These are phyloP conservation scores for Macrotus californicus DNA, from an alignment of 2,113 vertebrate genomes.

Conservation along the genomic window DNA sequence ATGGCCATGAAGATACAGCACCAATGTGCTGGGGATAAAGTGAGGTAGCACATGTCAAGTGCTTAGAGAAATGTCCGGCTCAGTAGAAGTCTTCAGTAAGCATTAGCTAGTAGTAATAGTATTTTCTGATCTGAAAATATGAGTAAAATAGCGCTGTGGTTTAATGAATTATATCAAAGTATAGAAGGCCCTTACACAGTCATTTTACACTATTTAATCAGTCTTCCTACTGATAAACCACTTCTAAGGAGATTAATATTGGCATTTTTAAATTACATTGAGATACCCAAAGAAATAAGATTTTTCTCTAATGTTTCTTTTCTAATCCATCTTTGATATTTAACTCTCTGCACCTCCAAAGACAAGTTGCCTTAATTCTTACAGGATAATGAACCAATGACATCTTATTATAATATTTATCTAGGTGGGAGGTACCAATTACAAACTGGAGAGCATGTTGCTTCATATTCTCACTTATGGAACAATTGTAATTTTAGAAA, in stretches of 20 bases:
- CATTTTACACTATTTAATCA: not conserved
- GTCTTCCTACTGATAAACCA: not conserved
- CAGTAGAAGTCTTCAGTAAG: not conserved
- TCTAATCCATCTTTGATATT: not conserved
- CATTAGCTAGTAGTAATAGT: not conserved
- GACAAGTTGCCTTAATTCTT: not conserved
- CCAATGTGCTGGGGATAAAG: not conserved
- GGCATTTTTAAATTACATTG: not conserved
- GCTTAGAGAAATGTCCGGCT: not conserved
- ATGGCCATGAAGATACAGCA: not conserved
- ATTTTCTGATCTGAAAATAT: not conserved
- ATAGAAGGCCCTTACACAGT: not conserved
- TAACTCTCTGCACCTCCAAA: not conserved
- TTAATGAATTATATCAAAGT: not conserved
- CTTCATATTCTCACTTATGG: not conserved
- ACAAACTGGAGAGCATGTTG: not conserved
- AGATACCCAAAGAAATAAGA: not conserved
- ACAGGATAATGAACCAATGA: not conserved
- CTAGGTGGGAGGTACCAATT: slow-evolving; percentile 8
- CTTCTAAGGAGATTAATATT: not conserved
- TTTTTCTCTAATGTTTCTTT: slow-evolving; percentile 23
- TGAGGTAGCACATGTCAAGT: not conserved
- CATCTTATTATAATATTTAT: slow-evolving; percentile 41
- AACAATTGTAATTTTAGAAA: slow-evolving; percentile 17
- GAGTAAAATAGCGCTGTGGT: not conserved